These are phyloP conservation scores for Tolmerus cingulatus DNA, from an alignment of 2,888 invertebrate species.

Conservation along the genomic window DNA sequence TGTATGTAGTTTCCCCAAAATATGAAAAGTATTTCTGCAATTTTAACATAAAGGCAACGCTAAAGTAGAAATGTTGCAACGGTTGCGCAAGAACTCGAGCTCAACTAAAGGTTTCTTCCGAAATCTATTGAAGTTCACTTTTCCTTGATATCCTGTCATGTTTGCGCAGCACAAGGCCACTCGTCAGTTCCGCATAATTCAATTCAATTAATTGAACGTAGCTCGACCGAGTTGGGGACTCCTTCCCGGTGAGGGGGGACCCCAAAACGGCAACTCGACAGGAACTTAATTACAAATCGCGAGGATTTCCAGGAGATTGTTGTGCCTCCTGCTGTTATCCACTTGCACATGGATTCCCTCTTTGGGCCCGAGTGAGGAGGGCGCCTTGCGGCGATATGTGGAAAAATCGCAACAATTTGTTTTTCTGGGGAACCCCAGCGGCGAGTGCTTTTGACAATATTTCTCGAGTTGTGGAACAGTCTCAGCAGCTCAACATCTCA, in stretches of 20 bases:
- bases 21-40: too few relatives aligned
- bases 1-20: too few relatives aligned
- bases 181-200: neutral
- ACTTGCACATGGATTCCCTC: neutral
- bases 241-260: neutral
- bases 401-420: neutral
- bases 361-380: neutral
- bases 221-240: neutral
- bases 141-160: neutral
- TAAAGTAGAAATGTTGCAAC: neutral
- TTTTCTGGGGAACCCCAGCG: neutral
- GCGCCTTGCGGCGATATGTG: neutral
- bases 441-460: neutral
- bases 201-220: neutral
- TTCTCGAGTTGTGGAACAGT: neutral
- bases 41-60: too few relatives aligned
- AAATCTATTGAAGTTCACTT: neutral
- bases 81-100: neutral
- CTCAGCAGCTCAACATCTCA: neutral
- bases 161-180: neutral
- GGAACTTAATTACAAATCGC: neutral
- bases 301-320: neutral
- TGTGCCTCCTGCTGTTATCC: neutral
- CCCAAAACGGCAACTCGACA: neutral
- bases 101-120: neutral